Conservation (phyloP, 2,888 invertebrate genomes). For the Andrena minutula region DNA sequence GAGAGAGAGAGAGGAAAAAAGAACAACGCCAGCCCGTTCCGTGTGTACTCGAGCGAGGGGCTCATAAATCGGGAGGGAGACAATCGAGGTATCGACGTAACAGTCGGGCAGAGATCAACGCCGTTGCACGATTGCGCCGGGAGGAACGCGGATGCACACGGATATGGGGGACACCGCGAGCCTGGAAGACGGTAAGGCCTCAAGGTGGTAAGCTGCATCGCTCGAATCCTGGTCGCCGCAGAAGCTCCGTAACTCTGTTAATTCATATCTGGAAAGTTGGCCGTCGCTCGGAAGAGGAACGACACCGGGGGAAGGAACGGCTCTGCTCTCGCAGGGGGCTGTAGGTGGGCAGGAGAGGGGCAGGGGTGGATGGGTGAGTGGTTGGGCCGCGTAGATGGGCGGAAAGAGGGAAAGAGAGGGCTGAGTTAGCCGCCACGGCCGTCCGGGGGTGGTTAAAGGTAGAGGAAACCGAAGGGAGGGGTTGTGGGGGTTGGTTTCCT, state of each 20-base stretch:
- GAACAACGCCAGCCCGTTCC: not conserved
- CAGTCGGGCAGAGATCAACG: constrained; percentile 15
- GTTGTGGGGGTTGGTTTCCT: constrained; percentile 77
- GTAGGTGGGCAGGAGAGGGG: constrained; percentile 65
- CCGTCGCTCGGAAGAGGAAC: constrained; percentile 67
- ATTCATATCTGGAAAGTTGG: constrained; percentile 84
- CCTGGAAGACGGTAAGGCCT: constrained; percentile 78
- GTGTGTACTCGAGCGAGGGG: not conserved
- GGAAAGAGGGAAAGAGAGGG: constrained; percentile 69
- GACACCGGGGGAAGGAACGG: constrained; percentile 54
- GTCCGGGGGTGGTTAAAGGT: constrained; percentile 71
- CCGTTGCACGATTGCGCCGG: not conserved
- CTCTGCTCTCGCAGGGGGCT: constrained; percentile 50
- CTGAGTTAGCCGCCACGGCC: constrained; percentile 64
- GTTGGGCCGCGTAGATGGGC: constrained; percentile 67
- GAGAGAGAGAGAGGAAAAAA: constrained; percentile 11
- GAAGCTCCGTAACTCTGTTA: constrained; percentile 84
- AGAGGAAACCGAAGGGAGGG: constrained; percentile 71
- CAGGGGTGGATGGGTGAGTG: constrained; percentile 56
- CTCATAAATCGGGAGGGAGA: constrained; percentile 27
- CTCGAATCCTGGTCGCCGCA: constrained; percentile 75
- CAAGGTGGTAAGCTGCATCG: constrained; percentile 82
- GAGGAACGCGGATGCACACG: not conserved
- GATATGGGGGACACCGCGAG: constrained; percentile 1
- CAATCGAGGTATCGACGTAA: constrained; percentile 17